Evolutionary conservation across 2,888 invertebrate species (phyloP), one percentile per base, ranked within the genome.

Genomic region (Graphium colonna): DNA sequence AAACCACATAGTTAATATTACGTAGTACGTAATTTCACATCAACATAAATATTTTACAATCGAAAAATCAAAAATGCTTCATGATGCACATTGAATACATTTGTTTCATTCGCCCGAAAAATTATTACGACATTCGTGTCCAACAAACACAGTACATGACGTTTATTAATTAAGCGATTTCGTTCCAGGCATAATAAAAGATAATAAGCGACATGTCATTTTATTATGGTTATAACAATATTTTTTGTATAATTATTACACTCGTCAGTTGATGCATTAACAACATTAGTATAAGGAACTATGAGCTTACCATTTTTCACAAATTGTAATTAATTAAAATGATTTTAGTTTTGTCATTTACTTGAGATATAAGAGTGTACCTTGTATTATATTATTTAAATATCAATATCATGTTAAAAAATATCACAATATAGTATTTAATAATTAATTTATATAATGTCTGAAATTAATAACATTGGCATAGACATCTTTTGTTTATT

Each of bases 41-140:
- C 26, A 26, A 5, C 7, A 7, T 26, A 7, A 26, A 31, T 31
- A 9, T 31, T 7, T 31, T 31, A 31, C 10, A 31, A 63, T 1
- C 1, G 28, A n/a, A 28, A 26, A 28, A 43, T 31, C n/a, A 44
- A 31, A 28, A 16, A 4, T 17, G n/a, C 10, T 17, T 33, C 17
- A 33, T 33, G 8, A 12, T 8, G 4, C 17, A 12, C 41, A 21
- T 2, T 13, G 12, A 17, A 62, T 64, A 60, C 57, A 58, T 45
- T 31, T 33, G 10, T 36, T 36, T 12, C 45, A 18, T 5, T 18
- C 33, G 7, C 18, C 17, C 33, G 18, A 17, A 33, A 45, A 44
- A 45, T 45, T 17, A 36, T 18, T 16, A 18, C 12, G 12, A 45
- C 36, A 3, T 55, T 57, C 36, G 41, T 49, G 40, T 49, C 48